Percentiles rank a stretch among this genome's conserved stretches.
phyloP scores from a whole-genome alignment of 2,888 invertebrate genomes.

The Pharmacophagus antenor region DNA sequence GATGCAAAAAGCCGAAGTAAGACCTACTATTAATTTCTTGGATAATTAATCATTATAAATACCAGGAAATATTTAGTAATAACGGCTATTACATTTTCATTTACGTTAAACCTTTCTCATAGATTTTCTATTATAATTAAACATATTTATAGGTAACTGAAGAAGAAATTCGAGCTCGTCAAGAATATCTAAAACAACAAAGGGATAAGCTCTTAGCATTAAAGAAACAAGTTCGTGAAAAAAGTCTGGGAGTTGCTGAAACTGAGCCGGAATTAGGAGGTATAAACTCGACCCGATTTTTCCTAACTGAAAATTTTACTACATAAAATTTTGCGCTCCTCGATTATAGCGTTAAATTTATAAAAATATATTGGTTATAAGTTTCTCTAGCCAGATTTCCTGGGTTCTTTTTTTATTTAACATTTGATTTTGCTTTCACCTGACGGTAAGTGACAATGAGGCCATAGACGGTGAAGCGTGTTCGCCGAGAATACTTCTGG shows the following conservation, averaged over 20 bases:
- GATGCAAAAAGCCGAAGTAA: constrained; percentile 62
- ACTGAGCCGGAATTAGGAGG: constrained; percentile 72
- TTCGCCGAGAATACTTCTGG: too few species aligned
- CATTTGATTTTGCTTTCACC: too few species aligned
- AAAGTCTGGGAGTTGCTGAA: constrained; percentile 85
- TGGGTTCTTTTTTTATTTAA: too few species aligned
- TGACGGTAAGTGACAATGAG: too few species aligned
- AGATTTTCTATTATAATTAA: neutral
- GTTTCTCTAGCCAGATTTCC: neutral
- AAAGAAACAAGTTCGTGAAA: constrained; percentile 93
- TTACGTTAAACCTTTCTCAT: too few species aligned
- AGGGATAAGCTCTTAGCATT: constrained; percentile 94
- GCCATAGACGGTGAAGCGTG: too few species aligned
- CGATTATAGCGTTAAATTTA: too few species aligned
- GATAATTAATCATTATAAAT: neutral
- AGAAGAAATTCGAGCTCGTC: constrained; percentile 87
- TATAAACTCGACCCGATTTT: constrained; percentile 31
- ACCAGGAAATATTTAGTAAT: neutral
- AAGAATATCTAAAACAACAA: constrained; percentile 92
- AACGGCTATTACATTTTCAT: too few species aligned
- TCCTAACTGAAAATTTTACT: too few species aligned
- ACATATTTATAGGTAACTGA: constrained; percentile 58
- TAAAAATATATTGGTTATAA: too few species aligned
- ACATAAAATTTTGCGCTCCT: too few species aligned
- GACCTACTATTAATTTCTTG: constrained; percentile 10